phyloP scores from a whole-genome alignment of 2,113 vertebrate species.

The Grallaria varia region DNA sequence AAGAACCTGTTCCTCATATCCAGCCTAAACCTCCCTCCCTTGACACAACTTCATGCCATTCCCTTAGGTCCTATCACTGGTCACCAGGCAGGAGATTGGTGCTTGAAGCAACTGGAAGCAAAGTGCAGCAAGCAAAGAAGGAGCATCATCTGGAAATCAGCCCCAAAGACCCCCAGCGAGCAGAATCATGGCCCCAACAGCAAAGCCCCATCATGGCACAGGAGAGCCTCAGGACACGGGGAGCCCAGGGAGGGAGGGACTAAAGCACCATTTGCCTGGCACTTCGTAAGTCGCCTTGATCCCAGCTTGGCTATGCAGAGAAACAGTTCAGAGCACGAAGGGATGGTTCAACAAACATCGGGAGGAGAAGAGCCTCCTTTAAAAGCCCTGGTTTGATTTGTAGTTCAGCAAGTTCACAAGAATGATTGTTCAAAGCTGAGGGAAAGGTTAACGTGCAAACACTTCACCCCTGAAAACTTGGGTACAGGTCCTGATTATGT shows the following conservation, averaged over 20 bases:
- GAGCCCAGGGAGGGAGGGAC: not conserved
- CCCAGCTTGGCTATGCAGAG: not conserved
- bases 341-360: not conserved
- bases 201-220: not conserved
- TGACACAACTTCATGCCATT: not conserved
- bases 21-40: not conserved
- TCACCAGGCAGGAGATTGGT: not conserved
- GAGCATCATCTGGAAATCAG: not conserved
- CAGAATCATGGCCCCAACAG: fast-evolving
- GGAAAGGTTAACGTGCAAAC: constrained; percentile 6
- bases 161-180: fast-evolving
- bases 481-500: not conserved
- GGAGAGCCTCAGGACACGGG: fast-evolving
- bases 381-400: constrained; percentile 28
- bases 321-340: not conserved
- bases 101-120: not conserved
- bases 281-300: not conserved
- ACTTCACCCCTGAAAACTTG: constrained; percentile 24
- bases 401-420: not conserved
- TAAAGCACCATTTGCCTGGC: not conserved
- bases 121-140: not conserved
- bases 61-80: not conserved
- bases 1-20: not conserved
- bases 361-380: not conserved
- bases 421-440: constrained; percentile 5